phyloP scores from a whole-genome alignment of 2,888 invertebrate genomes.

The Cryptocephalus moraei region DNA sequence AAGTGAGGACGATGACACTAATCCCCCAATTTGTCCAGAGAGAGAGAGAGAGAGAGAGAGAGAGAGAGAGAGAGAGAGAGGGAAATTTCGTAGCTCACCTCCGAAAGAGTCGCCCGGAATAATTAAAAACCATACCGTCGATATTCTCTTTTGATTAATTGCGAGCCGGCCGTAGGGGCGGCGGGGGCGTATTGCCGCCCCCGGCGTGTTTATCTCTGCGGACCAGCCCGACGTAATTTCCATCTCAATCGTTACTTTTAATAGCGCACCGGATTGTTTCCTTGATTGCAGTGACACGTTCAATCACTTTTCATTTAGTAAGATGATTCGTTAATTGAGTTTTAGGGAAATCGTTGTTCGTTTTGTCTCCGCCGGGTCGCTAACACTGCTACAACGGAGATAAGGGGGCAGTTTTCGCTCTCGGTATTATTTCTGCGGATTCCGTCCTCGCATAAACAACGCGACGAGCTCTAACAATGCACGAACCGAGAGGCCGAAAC shows the following conservation, averaged over 20 bases:
- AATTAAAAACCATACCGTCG: constrained; percentile 39
- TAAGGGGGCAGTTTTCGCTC: constrained; percentile 21
- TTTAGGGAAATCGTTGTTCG: constrained; percentile 34
- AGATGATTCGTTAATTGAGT: constrained; percentile 40
- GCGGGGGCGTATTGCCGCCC: neutral
- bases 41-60: too few species aligned
- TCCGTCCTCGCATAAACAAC: too few species aligned
- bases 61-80: too few species aligned
- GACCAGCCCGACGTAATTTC: constrained; percentile 40
- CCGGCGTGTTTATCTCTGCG: constrained; percentile 35
- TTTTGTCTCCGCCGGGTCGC: constrained; percentile 26
- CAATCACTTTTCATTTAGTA: constrained; percentile 41
- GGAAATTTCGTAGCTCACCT: neutral
- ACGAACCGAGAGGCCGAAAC: too few species aligned
- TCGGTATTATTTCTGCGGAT: neutral
- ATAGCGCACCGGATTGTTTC: constrained; percentile 39
- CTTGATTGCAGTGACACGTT: constrained; percentile 41
- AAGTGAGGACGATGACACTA: too few species aligned
- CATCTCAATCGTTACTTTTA: constrained; percentile 43
- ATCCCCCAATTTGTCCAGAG: too few species aligned
- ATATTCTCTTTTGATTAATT: constrained; percentile 40
- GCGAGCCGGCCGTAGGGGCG: constrained; percentile 28
- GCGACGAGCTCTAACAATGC: too few species aligned
- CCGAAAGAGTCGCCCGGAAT: constrained; percentile 25
- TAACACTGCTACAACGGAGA: constrained; percentile 27